phyloP scores from a whole-genome alignment of 1,140 invertebrate genomes.

The Heliconius himera region DNA sequence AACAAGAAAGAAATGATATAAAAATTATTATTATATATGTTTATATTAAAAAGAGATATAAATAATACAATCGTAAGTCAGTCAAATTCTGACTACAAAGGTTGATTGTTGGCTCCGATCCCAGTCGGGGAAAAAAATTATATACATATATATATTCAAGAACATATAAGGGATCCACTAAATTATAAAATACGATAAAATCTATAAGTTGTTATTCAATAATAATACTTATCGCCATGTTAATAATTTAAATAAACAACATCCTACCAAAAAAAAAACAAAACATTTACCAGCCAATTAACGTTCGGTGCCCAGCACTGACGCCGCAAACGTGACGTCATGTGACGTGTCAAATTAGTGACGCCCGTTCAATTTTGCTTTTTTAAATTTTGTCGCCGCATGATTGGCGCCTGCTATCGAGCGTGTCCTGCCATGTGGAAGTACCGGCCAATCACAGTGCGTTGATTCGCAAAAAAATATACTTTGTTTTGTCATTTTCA shows the following conservation, averaged over 20 bases:
- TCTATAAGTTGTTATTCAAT: not conserved
- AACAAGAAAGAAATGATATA: no score
- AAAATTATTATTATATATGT: no score
- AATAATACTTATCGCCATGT: not conserved
- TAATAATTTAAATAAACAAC: not conserved
- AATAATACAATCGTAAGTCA: no score
- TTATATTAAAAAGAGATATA: no score
- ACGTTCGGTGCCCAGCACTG: slow-evolving; percentile 52
- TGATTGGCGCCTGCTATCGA: slow-evolving; percentile 71
- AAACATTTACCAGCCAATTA: slow-evolving; percentile 49
- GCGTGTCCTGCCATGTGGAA: slow-evolving; percentile 56
- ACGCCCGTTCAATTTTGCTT: slow-evolving; percentile 71
- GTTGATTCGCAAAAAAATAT: not conserved
- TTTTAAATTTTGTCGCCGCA: slow-evolving; percentile 72
- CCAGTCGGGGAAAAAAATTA: no score
- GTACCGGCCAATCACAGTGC: slow-evolving; percentile 20
- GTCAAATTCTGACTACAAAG: no score
- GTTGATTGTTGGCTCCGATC: no score
- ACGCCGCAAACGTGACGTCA: slow-evolving; percentile 70
- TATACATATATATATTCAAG: no score
- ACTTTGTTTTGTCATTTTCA: not conserved
- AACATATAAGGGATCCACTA: no score
- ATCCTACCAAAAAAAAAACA: slow-evolving; percentile 8
- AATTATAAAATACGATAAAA: no score
- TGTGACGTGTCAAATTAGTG: slow-evolving; percentile 72